Evolutionary conservation across 1,140 invertebrate species (phyloP), one percentile per base, ranked within the genome.

Genomic region (Caenorhabditis remanei): DNA sequence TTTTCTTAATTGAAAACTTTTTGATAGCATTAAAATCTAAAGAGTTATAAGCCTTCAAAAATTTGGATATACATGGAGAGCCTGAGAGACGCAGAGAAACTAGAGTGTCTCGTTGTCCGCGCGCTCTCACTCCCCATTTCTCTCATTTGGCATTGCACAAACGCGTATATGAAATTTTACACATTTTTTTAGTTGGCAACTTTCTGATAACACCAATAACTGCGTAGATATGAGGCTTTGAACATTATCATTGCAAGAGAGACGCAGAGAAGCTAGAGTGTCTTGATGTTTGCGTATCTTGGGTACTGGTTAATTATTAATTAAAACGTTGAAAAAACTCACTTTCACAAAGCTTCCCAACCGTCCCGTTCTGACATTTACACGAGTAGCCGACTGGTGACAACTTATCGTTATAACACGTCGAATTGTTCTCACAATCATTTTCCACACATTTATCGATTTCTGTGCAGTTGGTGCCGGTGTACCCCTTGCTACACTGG

Each of bases 291-390:
- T 67, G 56, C 32, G 55, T 86, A 14, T 84, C 41, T 86, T 53
- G 13, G 21, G n/a, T n/a, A n/a, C n/a, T n/a, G n/a, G n/a, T n/a
- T n/a, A n/a, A n/a, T n/a, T n/a, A n/a, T n/a, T n/a, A n/a, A n/a
- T n/a, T n/a, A n/a, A 32, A 63, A 21, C 11, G 11, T 4, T 1
- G 16, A 63, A 4, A 7, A 8, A 40, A 88, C 79, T 79, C 53
- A 89, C 88, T 61, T 67, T 89, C 88, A 79, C 88, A 89, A 16
- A 53, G 43, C 6, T 50, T 82, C 3, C 88, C 88, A 11, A 63
- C 83, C 16, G 79, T 90, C 32, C 84, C 84, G 21, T 87, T 85
- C 56, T 50, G 56, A 55, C 88, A 89, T 13, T 75, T 83, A 43
- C 88, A 89, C 8, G 83, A 56, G 41, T 88, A 88, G 0, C 63